Base-by-base conservation (phyloP, 2,888 invertebrate species). In the Epinotia ramella region DNA sequence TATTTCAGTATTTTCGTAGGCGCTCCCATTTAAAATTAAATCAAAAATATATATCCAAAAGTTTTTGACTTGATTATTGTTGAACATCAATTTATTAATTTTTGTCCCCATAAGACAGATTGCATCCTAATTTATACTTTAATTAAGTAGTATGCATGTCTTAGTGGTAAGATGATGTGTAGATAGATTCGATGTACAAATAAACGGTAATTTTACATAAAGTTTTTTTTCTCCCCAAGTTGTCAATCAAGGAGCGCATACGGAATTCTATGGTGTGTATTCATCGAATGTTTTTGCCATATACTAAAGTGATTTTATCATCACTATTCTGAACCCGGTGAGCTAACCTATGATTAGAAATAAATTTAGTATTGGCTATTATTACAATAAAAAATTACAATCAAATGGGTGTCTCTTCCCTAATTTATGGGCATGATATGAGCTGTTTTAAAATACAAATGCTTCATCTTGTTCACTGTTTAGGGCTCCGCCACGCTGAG, bases 191-290 rank as follows among this genome's bases (percentile, higher is more conserved):
- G 60, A 64, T 78, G 71, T 75, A 67, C 77, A 77, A 56, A 60
- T 57, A 46, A 73, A 68, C 53, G 40, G 33, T 46, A 66, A 53
- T 60, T 72, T 73, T 65, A 76, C 62, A 78, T 83, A 80, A 81
- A 84, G 81, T 84, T 84, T 88, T 90, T 40, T 89, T 86, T 88
- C 82, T 87, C 84, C 87, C 85, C 87, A 90, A 91, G 90, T 91
- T 88, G 86, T 89, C 90, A 89, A 79, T 89, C 90, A 90, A 91
- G 91, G 88, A 90, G 88, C 87, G 80, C 90, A 90, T 87, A 87
- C 86, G 92, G 92, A 92, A 86, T 89, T 84, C 80, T 91, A 91
- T 82, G 91, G 93, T 92, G 89, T 92, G 92, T 92, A 92, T 91
- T 82, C 78, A 77, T 76, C 77, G 78, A 80, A 76, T 79, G 78